Base-by-base conservation (phyloP, 1,140 invertebrate genomes). In the Archivesica marissinica region DNA sequence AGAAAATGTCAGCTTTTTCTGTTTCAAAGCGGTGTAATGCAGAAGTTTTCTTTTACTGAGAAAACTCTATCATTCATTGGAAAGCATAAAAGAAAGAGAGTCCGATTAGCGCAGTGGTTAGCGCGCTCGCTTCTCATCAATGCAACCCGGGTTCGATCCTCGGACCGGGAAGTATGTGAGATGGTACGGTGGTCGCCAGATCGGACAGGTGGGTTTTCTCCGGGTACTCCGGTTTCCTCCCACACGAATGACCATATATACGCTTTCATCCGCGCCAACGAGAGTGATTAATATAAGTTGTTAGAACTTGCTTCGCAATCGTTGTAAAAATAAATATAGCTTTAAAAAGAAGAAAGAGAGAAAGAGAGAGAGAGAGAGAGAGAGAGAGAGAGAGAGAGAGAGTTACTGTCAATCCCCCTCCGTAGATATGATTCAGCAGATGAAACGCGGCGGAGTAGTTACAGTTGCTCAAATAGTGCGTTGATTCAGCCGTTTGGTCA, bases 341-440 rank as follows among this genome's bases (percentile, higher is more conserved):
- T n/a, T n/a, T n/a, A n/a, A n/a, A n/a, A n/a, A n/a, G n/a, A n/a
- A n/a, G n/a, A n/a, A n/a, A n/a, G n/a, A n/a, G n/a, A n/a, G 20
- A 1, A 39, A 0, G 33, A 17, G 15, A 0, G 3, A 23, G 44
- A 39, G 39, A 15, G 9, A 25, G 47, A 33, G 35, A 6, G 15
- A 9, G 9, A 28, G 28, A 72, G 17, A 28, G 38, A 20, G n/a
- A 59, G 33, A 70, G 38, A 39, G 23, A 25, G 20, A 28, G 11
- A 54, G 59, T 35, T 52, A 87, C 85, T 74, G 85, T 61, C 25
- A 89, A 75, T 20, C 77, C 59, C 52, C 90, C 90, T 17, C 92
- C 92, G 86, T 94, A 94, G 23, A 94, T 89, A 66, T 90, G 88
- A 81, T 94, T 94, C 0, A 94, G 86, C 33, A 94, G 88, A 44